phyloP scores from a whole-genome alignment of 2,888 invertebrate species.

The Andrena minutula region DNA sequence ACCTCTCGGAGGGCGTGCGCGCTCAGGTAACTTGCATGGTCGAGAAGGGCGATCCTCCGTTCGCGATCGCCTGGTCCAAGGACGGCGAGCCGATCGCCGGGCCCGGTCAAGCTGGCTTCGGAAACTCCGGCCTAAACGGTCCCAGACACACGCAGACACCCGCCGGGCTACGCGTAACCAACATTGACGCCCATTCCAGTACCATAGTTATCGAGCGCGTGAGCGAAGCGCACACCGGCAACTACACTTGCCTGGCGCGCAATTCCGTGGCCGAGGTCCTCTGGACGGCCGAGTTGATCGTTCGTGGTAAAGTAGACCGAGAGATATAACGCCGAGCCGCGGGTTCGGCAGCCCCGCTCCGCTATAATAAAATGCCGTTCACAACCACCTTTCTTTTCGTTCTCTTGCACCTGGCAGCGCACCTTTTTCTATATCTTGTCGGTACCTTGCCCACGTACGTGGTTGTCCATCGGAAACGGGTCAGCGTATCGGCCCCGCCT shows the following conservation, averaged over 20 bases:
- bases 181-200: constrained; percentile 93
- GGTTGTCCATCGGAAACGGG: constrained; percentile 4
- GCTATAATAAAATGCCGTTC: constrained; percentile 35
- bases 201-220: constrained; percentile 94
- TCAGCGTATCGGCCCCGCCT: neutral
- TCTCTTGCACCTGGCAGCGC: constrained; percentile 67
- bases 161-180: constrained; percentile 81
- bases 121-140: constrained; percentile 65
- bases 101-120: constrained; percentile 84
- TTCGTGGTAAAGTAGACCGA: constrained; percentile 84
- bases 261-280: constrained; percentile 90
- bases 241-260: constrained; percentile 96
- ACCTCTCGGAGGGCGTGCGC: constrained; percentile 91
- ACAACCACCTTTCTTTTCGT: constrained; percentile 26
- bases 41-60: constrained; percentile 96
- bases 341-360: constrained; percentile 11
- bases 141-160: constrained; percentile 73
- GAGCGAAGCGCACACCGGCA: constrained; percentile 94
- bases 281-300: constrained; percentile 85
- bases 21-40: constrained; percentile 96
- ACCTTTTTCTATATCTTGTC: constrained; percentile 49
- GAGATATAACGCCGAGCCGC: constrained; percentile 5
- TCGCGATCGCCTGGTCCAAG: constrained; percentile 96
- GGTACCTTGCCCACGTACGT: constrained; percentile 23
- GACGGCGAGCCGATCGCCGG: constrained; percentile 92